Base-by-base conservation (phyloP, 2,888 invertebrate genomes). In the Axea sp. region DNA sequence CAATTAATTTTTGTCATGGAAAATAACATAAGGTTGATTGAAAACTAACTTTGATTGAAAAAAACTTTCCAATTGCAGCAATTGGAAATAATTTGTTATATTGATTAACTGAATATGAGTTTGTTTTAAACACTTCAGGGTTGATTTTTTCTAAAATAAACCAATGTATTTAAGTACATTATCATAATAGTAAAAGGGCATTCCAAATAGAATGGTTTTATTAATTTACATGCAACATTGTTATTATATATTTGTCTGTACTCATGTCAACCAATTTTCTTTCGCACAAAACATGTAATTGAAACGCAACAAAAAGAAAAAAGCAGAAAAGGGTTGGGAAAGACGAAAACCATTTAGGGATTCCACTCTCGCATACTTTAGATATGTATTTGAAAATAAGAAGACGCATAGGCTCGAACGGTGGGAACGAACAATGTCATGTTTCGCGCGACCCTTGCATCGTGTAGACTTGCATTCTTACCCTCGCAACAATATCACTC, bases 401-500 rank as follows among this genome's bases (percentile, higher is more conserved):
- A 49, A 22, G 41, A 7, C 28, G 28, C 14, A 7, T 24, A 6
- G 15, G n/a, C 33, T 15, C n/a, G 28, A 22, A 1, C 26, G 41
- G 28, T 11, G 45, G 28, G 17, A 37, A 49, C 35, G 39, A 64
- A 71, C 55, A 62, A 60, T 53, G 57, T 35, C 19, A 8, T 15
- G 6, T 45, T 45, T 33, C 30, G 41, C 41, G 43, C 45, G 45
- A 53, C 64, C 41, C 55, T 19, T 55, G 55, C 55, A 31, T 33
- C 31, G n/a, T 5, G 37, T 14, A 15, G 45, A 39, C 51, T 26
- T 47, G 41, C 57, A 49, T 57, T 68, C 55, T 68, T 47, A 39
- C 57, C 68, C 62, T 43, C 24, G 64, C 73, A 64, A 73, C 73
- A 73, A 67, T 73, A 67, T 73, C 67, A 65, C 72, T 72, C 72